Evolutionary conservation across 92 coral and sea anemone species (phyloP).

Genomic region (Zoanthus sansibaricus): DNA sequence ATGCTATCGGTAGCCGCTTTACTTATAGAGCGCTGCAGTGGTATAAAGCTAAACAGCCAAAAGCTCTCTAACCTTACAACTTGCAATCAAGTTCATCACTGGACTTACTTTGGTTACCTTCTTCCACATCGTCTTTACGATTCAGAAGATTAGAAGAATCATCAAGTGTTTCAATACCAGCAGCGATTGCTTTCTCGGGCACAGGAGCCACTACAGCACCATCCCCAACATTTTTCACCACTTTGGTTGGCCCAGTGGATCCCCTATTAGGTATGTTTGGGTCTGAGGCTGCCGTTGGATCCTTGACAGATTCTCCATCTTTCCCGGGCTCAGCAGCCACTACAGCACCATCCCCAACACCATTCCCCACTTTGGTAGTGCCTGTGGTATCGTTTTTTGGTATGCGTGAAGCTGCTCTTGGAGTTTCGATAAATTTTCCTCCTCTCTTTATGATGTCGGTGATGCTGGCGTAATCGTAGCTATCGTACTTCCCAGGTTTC

Average conservation of each 20-base stretch:
- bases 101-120: not conserved
- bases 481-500: not conserved
- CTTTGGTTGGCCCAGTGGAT: not conserved
- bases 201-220: not conserved
- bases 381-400: not conserved
- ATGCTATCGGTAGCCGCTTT: too few relatives aligned
- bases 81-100: too few relatives aligned
- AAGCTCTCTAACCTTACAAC: too few relatives aligned
- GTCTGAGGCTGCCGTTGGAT: too few relatives aligned
- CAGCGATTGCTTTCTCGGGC: not conserved
- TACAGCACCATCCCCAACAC: not conserved
- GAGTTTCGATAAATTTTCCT: not conserved
- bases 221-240: too few relatives aligned
- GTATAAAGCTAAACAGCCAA: too few relatives aligned
- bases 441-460: conserved; percentile 14
- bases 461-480: too few relatives aligned
- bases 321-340: too few relatives aligned
- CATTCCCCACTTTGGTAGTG: not conserved
- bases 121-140: not conserved
- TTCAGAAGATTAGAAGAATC: not conserved
- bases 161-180: not conserved
- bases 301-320: too few relatives aligned
- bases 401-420: not conserved
- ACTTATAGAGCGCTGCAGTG: too few relatives aligned
- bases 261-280: not conserved